Base-by-base conservation (phyloP, 2,888 invertebrate species). In the Acleris literana region DNA sequence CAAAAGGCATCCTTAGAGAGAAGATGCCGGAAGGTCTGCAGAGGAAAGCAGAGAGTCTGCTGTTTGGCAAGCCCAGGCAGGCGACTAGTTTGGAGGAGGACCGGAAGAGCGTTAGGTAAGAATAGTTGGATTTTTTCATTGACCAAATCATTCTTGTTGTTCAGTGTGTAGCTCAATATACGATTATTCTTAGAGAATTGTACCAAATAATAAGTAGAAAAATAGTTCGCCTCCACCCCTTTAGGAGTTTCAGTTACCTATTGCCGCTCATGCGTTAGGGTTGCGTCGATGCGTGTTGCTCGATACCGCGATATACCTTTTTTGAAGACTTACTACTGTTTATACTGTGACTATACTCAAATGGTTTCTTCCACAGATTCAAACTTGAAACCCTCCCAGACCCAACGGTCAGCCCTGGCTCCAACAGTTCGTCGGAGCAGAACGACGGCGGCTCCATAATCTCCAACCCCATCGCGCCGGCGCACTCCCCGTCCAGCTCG, bases 71-170 rank as follows among this genome's bases (percentile, higher is more conserved):
- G 61, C 75, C 81, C 2, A 86, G 80, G 57, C 83, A 88, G 62
- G 79, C 84, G 54, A 75, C 90, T 49, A 87, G 93, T 72, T 93
- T 94, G 68, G 97, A 97, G 68, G 96, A 96, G 44, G 95, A 96
- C 66, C 94, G 94, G 68, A 97, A 97, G 80, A 96, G 95, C 79
- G 96, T 97, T 0, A 85, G 93, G 93, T 92, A 70, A 70, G 71
- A 46, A 11, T 1, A 49, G 2, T 39, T 22, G n/a, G 5, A n/a
- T 44, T 39, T 33, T 46, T 18, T 18, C 3, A 39, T 39, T 39
- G 33, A 33, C 9, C 7, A 7, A 7, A 29, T 6, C 7, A 29
- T 29, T 7, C 29, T 29, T 29, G 33, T 11, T 11, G 0, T 33
- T 33, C 11, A 11, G 6, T 6, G 33, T 33, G 1, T 33, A 13